These are phyloP conservation scores for Platycnemis pennipes DNA, from an alignment of 2,888 invertebrate species.

Conservation along the genomic window DNA sequence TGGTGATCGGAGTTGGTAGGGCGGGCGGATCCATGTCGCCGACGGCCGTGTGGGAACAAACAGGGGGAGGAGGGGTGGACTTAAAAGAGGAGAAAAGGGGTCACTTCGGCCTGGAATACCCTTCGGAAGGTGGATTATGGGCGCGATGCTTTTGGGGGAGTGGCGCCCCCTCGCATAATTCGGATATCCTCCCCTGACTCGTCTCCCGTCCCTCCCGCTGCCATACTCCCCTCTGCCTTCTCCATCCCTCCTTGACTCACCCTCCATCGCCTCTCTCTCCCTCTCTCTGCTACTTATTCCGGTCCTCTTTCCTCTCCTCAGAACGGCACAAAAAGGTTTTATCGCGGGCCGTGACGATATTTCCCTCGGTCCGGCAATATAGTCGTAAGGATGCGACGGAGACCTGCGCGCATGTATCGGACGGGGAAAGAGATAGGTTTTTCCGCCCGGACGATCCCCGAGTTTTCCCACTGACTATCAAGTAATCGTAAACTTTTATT, in stretches of 20 bases:
- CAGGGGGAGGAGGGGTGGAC: too few species aligned
- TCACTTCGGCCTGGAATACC: background rate
- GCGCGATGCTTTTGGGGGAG: background rate
- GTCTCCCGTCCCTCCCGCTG: background rate
- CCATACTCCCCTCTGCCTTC: slow-evolving; percentile 74
- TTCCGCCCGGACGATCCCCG: background rate
- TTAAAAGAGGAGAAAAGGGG: background rate
- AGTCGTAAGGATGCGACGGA: background rate
- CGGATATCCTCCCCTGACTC: background rate
- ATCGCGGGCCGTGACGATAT: background rate
- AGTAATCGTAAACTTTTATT: background rate
- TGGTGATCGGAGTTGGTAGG: background rate
- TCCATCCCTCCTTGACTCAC: slow-evolving; percentile 74
- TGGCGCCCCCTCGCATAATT: slow-evolving; percentile 19
- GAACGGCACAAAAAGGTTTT: background rate
- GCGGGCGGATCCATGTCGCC: background rate
- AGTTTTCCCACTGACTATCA: background rate
- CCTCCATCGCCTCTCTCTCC: slow-evolving; percentile 77
- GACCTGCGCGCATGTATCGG: too few species aligned
- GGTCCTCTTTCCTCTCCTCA: slow-evolving; percentile 57
- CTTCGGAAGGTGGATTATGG: slow-evolving; percentile 26
- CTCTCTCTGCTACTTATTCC: background rate
- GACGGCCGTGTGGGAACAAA: background rate
- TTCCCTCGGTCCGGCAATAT: background rate
- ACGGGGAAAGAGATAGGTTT: background rate